Evolutionary conservation across 1,140 invertebrate genomes (phyloP).

Genomic region (Neoseiulus cucumeris): DNA sequence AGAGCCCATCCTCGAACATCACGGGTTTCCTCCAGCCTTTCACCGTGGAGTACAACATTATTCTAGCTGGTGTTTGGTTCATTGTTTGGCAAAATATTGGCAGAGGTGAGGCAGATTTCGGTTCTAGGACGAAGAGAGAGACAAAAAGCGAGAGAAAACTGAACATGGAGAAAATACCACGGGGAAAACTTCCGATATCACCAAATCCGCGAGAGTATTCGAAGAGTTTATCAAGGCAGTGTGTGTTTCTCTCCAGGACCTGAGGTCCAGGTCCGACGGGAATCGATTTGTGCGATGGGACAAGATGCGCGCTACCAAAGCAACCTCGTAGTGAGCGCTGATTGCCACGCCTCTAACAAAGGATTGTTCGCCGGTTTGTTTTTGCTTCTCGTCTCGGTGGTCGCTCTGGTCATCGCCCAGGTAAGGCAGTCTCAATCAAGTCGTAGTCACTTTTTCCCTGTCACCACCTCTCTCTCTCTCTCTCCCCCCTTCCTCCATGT

Average conservation of each 20-base stretch:
- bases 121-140: no score
- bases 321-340: slow-evolving; percentile 42
- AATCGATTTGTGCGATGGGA: not conserved
- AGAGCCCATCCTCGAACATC: not conserved
- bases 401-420: slow-evolving; percentile 41
- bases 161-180: no score
- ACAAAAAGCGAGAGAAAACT: no score
- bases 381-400: slow-evolving; percentile 38
- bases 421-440: not conserved
- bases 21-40: slow-evolving; percentile 48
- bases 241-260: not conserved
- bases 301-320: slow-evolving; percentile 24
- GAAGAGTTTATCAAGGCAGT: not conserved
- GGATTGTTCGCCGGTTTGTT: slow-evolving; percentile 45
- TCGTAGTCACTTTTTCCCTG: no score
- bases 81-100: slow-evolving; percentile 50
- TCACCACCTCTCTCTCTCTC: no score
- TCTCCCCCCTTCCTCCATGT: no score
- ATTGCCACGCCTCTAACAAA: slow-evolving; percentile 48
- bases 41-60: slow-evolving; percentile 48
- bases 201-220: no score
- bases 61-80: slow-evolving; percentile 47
- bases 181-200: no score
- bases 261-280: not conserved
- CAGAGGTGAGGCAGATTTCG: slow-evolving; percentile 20